A percentile compares a stretch with the other conserved stretches of the same genome.
Conservation (phyloP, 2,797 vertebrate species). For the Prunella strophiata region DNA sequence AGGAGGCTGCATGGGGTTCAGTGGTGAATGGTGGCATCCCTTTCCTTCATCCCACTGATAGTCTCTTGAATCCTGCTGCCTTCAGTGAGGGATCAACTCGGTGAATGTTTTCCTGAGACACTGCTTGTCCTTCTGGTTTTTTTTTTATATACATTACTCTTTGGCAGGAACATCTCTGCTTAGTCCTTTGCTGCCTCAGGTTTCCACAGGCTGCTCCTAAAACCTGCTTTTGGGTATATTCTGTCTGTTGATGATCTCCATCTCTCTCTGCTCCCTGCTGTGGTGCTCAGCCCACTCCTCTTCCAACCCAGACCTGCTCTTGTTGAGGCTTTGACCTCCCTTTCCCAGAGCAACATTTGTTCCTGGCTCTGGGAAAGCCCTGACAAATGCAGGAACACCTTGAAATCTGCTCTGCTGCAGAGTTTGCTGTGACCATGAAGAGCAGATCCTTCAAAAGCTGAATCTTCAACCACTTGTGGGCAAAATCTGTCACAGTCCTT, state of each 20-base stretch:
- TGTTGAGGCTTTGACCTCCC: background rate
- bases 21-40: background rate
- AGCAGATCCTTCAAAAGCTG: background rate
- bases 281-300: background rate
- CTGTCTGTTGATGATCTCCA: background rate
- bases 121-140: background rate
- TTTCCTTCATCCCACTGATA: background rate
- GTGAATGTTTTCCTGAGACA: background rate
- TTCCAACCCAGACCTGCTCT: background rate
- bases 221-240: background rate
- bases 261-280: background rate
- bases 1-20: background rate
- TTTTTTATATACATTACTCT: background rate
- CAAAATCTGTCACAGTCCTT: background rate
- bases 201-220: background rate
- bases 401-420: background rate
- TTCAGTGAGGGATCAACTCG: background rate
- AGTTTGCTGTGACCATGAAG: background rate
- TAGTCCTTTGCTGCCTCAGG: background rate
- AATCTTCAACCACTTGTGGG: background rate
- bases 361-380: background rate
- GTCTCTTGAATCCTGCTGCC: background rate
- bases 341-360: accelerated
- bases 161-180: background rate
- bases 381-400: background rate